Base-by-base conservation (phyloP, 2,113 vertebrate species). In the Mohoua ochrocephala region DNA sequence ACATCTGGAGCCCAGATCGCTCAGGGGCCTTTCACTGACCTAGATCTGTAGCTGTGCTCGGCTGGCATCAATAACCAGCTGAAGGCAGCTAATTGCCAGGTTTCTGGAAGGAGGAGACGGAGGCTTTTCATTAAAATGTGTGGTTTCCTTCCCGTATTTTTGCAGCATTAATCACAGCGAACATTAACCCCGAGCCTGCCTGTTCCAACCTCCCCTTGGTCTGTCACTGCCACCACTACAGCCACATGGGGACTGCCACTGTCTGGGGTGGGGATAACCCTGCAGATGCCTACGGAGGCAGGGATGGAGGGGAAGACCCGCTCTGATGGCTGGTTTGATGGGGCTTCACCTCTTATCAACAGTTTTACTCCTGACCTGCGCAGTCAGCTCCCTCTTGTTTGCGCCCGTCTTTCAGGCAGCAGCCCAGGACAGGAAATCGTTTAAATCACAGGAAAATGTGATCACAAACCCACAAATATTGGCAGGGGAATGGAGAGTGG, bases 1-100 rank as follows among this genome's bases (percentile, higher is more conserved):
- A 74, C 91, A 94, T 90, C 83, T 95, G 95, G 83, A 95, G 80
- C 47, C 65, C 83, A 57, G 60, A 77, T n/a, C 1, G 0, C 85
- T 84, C 76, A 18, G 71, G 79, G 85, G 82, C 87, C 92, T 94
- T 95, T 52, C 4, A 9, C 83, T 94, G 95, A 92, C 96, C 95
- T 39, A 91, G 64, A 96, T 89, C 76, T 13, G 31, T 47, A 22
- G 70, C 70, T 45, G 76, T 11, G 2, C 83, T 88, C 0, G 14
- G 79, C 60, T 94, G 92, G 83, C 96, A 95, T 61, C 88, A 84
- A 84, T 45, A 93, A 65, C 76, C 71, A 95, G 90, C 84, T 93
- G 87, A 96, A 95, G 63, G 92, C 88, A 91, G 90, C 95, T 96
- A 93, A 96, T 93, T 95, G 91, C 3, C n/a, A 87, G 91, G 77